Conservation (phyloP, 2,888 invertebrate genomes). For the Nemoura dubitans region DNA sequence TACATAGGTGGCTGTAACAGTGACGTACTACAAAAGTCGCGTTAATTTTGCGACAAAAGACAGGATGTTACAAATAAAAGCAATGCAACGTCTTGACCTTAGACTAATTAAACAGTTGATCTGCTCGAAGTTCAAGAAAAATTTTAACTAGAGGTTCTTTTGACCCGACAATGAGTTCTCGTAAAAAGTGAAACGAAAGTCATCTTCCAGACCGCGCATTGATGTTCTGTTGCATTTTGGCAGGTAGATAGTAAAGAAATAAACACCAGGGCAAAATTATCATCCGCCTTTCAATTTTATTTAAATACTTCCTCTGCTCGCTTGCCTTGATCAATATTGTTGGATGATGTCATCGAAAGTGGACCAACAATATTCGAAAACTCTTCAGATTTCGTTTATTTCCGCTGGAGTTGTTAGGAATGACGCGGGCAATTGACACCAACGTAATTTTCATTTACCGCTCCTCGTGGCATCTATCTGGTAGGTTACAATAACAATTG, state of each 20-base stretch:
- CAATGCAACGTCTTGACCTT: background rate
- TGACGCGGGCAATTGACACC: background rate
- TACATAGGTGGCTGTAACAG: background rate
- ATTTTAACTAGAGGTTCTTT: background rate
- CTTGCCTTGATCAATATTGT: background rate
- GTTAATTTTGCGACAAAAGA: background rate
- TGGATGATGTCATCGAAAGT: background rate
- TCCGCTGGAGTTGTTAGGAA: background rate
- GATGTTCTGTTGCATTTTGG: background rate
- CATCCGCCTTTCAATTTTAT: too few relatives aligned
- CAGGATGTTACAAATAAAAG: background rate
- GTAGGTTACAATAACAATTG: background rate
- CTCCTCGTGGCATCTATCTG: too few relatives aligned
- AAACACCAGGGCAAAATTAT: background rate
- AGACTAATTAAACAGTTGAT: slow-evolving; percentile 5
- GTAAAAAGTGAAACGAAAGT: background rate
- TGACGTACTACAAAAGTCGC: background rate
- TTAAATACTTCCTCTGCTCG: background rate
- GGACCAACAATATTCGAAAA: background rate
- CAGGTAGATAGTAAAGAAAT: background rate
- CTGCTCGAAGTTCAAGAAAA: background rate
- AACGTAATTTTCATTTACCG: background rate
- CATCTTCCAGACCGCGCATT: background rate
- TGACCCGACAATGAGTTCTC: background rate
- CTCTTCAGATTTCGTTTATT: background rate